Evolutionary conservation across 2,797 vertebrate genomes (phyloP).

Genomic region (Periophthalmus magnuspinnatus): DNA sequence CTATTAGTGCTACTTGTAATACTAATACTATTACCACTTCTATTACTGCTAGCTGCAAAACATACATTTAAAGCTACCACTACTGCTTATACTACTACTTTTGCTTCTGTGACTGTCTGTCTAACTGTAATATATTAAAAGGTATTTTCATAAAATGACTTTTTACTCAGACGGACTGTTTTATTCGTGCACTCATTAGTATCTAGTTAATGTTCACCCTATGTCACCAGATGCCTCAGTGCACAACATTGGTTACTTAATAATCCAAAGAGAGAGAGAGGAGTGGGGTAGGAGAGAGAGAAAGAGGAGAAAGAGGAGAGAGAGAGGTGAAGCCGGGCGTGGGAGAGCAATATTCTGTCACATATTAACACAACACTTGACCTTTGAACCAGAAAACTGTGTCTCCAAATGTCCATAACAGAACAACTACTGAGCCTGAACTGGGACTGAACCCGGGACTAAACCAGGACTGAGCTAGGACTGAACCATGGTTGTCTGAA

Average conservation of each 20-base stretch:
- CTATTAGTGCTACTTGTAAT: no score
- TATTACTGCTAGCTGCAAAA: no score
- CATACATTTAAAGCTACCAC: no score
- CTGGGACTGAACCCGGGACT: no score
- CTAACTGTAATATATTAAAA: no score
- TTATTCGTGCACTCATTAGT: background rate
- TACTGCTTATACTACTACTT: no score
- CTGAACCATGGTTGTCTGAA: no score
- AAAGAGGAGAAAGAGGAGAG: background rate
- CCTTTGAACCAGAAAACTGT: background rate
- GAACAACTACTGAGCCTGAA: background rate
- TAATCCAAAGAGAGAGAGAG: background rate
- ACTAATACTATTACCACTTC: no score
- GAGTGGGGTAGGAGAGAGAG: background rate
- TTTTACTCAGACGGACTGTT: no score
- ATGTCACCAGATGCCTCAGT: background rate
- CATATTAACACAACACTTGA: background rate
- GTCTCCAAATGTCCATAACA: background rate
- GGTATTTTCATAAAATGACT: no score
- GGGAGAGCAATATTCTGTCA: background rate
- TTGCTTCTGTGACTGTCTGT: no score
- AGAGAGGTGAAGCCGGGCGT: background rate
- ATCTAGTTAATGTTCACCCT: constrained; percentile 1
- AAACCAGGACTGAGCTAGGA: no score
- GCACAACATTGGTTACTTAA: background rate